Base-by-base conservation (phyloP, 2,888 invertebrate genomes). In the Megastigmus dorsalis region DNA sequence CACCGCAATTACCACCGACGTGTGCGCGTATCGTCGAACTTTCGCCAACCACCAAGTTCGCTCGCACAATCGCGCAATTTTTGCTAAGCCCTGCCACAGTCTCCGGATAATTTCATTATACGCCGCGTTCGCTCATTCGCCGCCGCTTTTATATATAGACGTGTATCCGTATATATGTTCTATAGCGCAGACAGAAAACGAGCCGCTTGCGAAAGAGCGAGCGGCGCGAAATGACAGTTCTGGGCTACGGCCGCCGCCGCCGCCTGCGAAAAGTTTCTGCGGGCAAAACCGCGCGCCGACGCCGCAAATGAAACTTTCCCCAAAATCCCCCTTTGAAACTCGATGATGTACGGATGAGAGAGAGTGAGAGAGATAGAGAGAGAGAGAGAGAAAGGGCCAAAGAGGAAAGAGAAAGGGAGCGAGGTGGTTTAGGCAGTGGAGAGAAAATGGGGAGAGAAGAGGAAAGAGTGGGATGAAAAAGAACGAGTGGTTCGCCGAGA, bases 251-350 rank as follows among this genome's bases (percentile, higher is more conserved):
- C n/a, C n/a, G n/a, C n/a, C n/a, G n/a, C n/a, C n/a, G n/a, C n/a
- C n/a, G n/a, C n/a, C n/a, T n/a, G n/a, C 50, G 50, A 65, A 38
- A 65, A 65, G 38, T 65, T 65, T 18, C 7, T 10, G 48, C 52
- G n/a, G 18, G 43, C 45, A 15, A 43, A 66, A 66, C 38, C 59
- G 41, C n/a, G n/a, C n/a, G n/a, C n/a, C n/a, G n/a, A n/a, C n/a
- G 43, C 30, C 43, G 38, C 68, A 38, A 33, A 52, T 36, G 43
- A 73, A 66, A 66, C 66, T 66, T 59, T 72, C 52, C n/a, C 9
- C 5, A 13, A 63, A 70, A 63, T 54, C 23, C 10, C 43, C 41
- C 41, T 57, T 38, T 23, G 57, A 72, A 72, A 65, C 23, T 52
- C 59, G 52, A 59, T 43, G 52, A 66, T 43, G 36, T 30, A 23